Evolutionary conservation across 1,140 invertebrate species (phyloP), one percentile per base, ranked within the genome.

Genomic region (Caenorhabditis remanei): DNA sequence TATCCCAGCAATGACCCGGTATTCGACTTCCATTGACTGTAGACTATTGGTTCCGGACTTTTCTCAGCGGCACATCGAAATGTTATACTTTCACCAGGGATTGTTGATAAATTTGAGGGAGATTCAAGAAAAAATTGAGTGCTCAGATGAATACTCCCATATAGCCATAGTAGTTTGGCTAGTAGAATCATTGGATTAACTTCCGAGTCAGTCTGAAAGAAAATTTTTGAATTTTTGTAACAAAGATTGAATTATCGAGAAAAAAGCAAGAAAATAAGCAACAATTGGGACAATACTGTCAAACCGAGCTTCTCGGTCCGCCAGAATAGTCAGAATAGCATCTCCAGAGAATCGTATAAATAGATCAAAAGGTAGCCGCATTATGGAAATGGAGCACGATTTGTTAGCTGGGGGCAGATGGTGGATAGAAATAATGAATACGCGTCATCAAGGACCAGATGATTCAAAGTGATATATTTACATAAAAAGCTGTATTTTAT

Each of bases 1-100:
- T 85, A 85, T 5, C 88, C 88, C 13, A 89, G 55, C n/a, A 89
- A 48, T n/a, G 85, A 84, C 7, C 88, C 88, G 0, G 88, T 56
- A 84, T 83, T 88, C 5, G 65, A 87, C 21, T 83, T 40, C 88
- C 88, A 89, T 85, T 89, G 88, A 83, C 88, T 89, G 71, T 79
- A 79, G n/a, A 79, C 71, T 53, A 79, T 79, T 4, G 71, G 71
- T 53, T 79, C 71, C 14, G 71, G 71, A 41, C 71, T 79, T 84
- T 86, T 86, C 48, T 84, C 53, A 32, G 88, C 88, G 0, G 82
- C 50, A 58, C 88, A 88, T 19, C 83, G 75, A 53, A 88, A 88
- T 19, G 61, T 55, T 13, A 88, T 82, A 85, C 83, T 82, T 43
- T 83, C 43, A 7, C 88, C 88, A n/a, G 88, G 11, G 7, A 88